Percentiles rank a stretch among this genome's conserved stretches.
Conservation (phyloP, 2,888 invertebrate species). For the Rhingia campestris region DNA sequence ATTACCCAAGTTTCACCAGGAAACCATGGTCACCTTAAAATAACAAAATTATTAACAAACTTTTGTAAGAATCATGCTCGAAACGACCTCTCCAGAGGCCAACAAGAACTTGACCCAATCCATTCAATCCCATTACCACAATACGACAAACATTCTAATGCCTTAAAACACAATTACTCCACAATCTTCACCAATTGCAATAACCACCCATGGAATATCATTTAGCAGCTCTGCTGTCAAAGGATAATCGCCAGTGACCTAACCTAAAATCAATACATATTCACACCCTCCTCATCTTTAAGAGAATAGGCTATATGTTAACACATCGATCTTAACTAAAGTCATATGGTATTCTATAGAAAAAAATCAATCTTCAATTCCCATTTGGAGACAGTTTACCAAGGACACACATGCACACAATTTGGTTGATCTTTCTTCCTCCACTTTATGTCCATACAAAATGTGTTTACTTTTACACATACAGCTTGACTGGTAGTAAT, state of each 20-base stretch:
- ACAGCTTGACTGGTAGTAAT: conserved; percentile 12
- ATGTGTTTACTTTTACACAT: conserved; percentile 42
- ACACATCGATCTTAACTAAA: conserved; percentile 32
- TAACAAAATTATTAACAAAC: too few relatives aligned
- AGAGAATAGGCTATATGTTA: not conserved
- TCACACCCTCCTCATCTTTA: too few relatives aligned
- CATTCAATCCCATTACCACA: too few relatives aligned
- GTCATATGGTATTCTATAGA: conserved; percentile 7
- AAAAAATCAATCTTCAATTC: conserved; percentile 17
- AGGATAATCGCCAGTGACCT: not conserved
- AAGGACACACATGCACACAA: not conserved
- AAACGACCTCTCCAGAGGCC: too few relatives aligned
- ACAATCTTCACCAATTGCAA: not conserved
- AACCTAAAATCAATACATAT: conserved; percentile 1
- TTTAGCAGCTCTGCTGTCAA: conserved; percentile 1
- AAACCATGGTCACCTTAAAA: too few relatives aligned
- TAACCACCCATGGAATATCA: not conserved
- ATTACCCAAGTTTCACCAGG: too few relatives aligned
- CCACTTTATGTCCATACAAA: not conserved
- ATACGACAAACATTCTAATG: too few relatives aligned
- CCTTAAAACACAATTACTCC: not conserved
- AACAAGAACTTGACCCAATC: too few relatives aligned
- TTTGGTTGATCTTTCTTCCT: not conserved
- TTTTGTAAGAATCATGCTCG: too few relatives aligned
- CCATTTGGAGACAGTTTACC: not conserved